phyloP scores from a whole-genome alignment of 2,113 vertebrate genomes.

The Anseranas semipalmata region DNA sequence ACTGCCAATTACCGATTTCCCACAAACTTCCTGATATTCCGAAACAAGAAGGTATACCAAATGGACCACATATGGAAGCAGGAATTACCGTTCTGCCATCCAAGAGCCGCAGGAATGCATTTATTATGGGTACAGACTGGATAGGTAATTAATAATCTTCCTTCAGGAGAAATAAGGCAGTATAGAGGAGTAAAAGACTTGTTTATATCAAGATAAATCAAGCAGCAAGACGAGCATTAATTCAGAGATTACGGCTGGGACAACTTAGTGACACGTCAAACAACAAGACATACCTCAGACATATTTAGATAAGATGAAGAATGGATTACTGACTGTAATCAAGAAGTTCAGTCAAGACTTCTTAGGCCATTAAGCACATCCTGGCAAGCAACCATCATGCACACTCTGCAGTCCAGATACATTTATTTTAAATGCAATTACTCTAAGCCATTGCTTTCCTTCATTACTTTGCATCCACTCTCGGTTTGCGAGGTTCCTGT shows the following conservation, averaged over 20 bases:
- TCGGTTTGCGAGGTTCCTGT: background rate
- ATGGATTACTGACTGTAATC: conserved; percentile 24
- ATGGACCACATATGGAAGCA: background rate
- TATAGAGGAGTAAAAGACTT: background rate
- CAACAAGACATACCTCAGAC: background rate
- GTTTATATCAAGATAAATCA: conserved; percentile 30
- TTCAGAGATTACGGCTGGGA: background rate
- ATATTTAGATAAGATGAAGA: conserved; percentile 20
- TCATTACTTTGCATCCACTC: background rate
- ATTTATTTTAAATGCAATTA: conserved; percentile 29
- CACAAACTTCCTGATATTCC: background rate
- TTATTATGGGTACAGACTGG: background rate
- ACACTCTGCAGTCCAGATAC: background rate
- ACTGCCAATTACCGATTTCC: background rate
- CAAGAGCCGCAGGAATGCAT: background rate
- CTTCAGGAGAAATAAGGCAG: background rate
- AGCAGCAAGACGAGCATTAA: conserved; percentile 7
- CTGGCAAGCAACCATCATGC: background rate
- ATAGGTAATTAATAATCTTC: conserved; percentile 1
- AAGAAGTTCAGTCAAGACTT: conserved; percentile 2
- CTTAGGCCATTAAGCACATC: background rate
- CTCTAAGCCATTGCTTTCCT: background rate
- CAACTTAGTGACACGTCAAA: background rate
- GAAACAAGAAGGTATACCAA: background rate
- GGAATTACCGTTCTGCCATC: background rate